phyloP scores from a whole-genome alignment of 2,113 vertebrate genomes.

The Phrynosoma blainvillii region DNA sequence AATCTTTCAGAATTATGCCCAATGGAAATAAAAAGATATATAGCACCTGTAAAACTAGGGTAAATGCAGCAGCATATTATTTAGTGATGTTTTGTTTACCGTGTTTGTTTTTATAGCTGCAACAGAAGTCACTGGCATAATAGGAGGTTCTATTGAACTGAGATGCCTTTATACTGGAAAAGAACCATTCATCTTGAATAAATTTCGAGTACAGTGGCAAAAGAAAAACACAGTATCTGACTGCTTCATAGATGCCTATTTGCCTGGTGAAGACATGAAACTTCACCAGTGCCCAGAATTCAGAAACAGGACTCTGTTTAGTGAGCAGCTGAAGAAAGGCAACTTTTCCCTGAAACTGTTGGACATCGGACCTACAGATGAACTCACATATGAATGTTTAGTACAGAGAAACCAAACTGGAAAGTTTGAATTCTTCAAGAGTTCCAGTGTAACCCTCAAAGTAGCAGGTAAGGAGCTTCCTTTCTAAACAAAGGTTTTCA shows the following conservation, averaged over 20 bases:
- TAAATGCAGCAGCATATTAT: neutral
- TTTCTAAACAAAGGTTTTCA: neutral
- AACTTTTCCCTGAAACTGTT: slow-evolving; percentile 70
- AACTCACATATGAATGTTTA: slow-evolving; percentile 62
- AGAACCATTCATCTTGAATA: slow-evolving; percentile 18
- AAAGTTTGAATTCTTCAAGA: neutral
- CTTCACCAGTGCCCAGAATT: slow-evolving; percentile 38
- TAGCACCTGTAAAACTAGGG: neutral
- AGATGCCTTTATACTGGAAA: slow-evolving; percentile 29
- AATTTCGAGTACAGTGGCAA: slow-evolving; percentile 73
- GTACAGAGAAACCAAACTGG: slow-evolving; percentile 29
- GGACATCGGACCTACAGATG: slow-evolving; percentile 64
- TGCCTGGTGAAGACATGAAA: slow-evolving; percentile 38
- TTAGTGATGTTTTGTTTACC: neutral
- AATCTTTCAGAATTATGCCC: neutral
- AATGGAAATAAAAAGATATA: neutral
- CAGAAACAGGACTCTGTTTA: slow-evolving; percentile 53
- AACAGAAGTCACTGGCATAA: slow-evolving; percentile 47
- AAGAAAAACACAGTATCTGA: neutral
- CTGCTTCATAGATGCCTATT: slow-evolving; percentile 60
- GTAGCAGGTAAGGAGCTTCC: slow-evolving; percentile 71
- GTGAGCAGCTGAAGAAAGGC: slow-evolving; percentile 41
- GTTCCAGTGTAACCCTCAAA: slow-evolving; percentile 43
- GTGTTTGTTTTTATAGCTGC: slow-evolving; percentile 48
- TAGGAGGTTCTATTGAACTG: slow-evolving; percentile 57